Evolutionary conservation across 2,797 vertebrate genomes (phyloP), one percentile per base, ranked within the genome.

Genomic region (Sebastes baramenuke): DNA sequence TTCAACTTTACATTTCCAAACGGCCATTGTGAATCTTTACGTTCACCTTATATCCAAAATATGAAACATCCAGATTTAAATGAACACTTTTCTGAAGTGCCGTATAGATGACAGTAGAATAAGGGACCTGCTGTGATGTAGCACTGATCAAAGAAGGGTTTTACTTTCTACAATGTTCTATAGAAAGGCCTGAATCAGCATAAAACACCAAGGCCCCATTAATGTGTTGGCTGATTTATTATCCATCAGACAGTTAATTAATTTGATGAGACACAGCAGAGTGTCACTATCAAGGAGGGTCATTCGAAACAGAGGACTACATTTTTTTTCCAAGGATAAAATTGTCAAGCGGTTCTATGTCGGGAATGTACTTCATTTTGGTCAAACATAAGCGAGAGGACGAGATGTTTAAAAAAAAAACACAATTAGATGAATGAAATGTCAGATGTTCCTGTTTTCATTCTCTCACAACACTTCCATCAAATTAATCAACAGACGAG

Each of bases 221-320:
- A 93, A 92, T 90, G 84, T 73, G 81, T 88, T 83, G 86, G 84
- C 87, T 94, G 93, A 93, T 94, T 93, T 93, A 94, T 93, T 91
- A 93, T 91, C 90, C 89, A 91, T 92, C 91, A 91, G 89, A 90
- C 87, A 92, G 89, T 94, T 94, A 91, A 94, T 94, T 94, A 92
- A 93, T 93, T 90, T 93, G 92, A 94, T 94, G 91, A 94, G 93
- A 91, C 84, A 91, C 89, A 94, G 91, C 93, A 93, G 90, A 94
- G 91, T 91, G 92, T 93, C 91, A 92, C 91, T 87, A 93, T 92
- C 91, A 94, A 92, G 85, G 89, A 92, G 92, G 90, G 92, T 93
- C 90, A 92, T 88, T 90, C 10, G 76, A 91, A 91, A 92, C 86
- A 86, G 80, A 90, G 89, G 85, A 91, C 81, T 86, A 77, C 64